Base-by-base conservation (phyloP, 2,113 vertebrate species). In the Ascaphus truei region DNA sequence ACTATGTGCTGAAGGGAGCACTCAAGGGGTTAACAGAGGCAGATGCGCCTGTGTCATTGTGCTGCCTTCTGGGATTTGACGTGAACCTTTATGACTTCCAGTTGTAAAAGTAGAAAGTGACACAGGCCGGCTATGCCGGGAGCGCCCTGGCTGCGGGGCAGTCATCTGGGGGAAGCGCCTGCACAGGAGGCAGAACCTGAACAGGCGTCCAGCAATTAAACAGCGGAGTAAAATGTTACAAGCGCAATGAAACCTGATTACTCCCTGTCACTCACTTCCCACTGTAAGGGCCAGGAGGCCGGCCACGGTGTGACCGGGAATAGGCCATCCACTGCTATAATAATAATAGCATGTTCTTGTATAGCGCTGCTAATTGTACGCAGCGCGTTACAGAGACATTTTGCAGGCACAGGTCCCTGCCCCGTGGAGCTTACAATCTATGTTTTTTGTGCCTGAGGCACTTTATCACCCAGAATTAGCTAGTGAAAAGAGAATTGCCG, bases 171-270 rank as follows among this genome's bases (percentile, higher is more conserved):
- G 48, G 27, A 4, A 53, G 23, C 30, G 18, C n/a, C 1, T n/a
- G 48, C 33, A 29, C 62, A 65, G 48, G 29, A 39, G 25, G 62
- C 11, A 18, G n/a, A 2, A 48, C 48, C 18, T 53, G 37, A 65
- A 65, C 62, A 65, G 48, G 27, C 22, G 25, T 7, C 11, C 48
- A 37, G 31, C 48, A 53, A 65, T 53, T 37, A 39, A 37, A 65
- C 1, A 15, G 48, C 31, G 16, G 11, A 53, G 47, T 18, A 2
- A 11, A 11, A 53, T 65, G 52, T 39, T 52, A 41, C 39, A 31
- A 4, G 33, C 31, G 31, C 36, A 31, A 45, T 63, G 18, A 51
- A 48, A 50, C 50, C 23, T 51, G 7, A 63, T 51, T 51, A 63
- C 61, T 26, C 45, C 10, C 15, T 12, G 41, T 31, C 25, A 47